These are phyloP conservation scores for Troides oblongomaculatus DNA, from an alignment of 2,888 invertebrate species.

Conservation along the genomic window DNA sequence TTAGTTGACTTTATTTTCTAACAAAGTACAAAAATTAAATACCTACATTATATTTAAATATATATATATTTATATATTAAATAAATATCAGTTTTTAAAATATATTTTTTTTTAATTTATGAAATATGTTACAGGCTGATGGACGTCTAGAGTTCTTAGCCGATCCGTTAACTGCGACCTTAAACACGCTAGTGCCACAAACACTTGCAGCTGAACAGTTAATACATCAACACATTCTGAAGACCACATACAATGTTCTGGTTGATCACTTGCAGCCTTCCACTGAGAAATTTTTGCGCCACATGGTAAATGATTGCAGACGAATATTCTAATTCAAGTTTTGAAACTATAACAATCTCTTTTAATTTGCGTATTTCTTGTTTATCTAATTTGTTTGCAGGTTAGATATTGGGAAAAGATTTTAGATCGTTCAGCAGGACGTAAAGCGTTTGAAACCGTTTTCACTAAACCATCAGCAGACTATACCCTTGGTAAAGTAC, in stretches of 20 bases:
- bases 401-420: constrained; percentile 93
- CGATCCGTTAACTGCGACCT: constrained; percentile 62
- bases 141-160: constrained; percentile 71
- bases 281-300: constrained; percentile 67
- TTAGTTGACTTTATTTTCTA: too few relatives aligned
- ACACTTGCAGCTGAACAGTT: constrained; percentile 63
- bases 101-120: not conserved
- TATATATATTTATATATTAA: not conserved
- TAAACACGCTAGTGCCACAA: constrained; percentile 62
- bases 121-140: constrained; percentile 55
- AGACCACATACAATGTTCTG: constrained; percentile 66
- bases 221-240: constrained; percentile 69
- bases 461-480: constrained; percentile 82
- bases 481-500: constrained; percentile 86
- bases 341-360: not conserved
- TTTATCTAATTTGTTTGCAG: constrained; percentile 71
- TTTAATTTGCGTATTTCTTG: not conserved
- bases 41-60: not conserved
- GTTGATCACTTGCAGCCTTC: constrained; percentile 67
- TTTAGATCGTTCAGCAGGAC: constrained; percentile 89
- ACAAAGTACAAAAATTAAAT: too few relatives aligned
- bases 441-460: constrained; percentile 90
- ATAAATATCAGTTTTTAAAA: not conserved
- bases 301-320: constrained; percentile 52
- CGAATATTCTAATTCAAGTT: not conserved